A percentile compares a stretch with the other conserved stretches of the same genome.
Conservation (phyloP, 2,888 invertebrate genomes). For the Ryuthela nishihirai region DNA sequence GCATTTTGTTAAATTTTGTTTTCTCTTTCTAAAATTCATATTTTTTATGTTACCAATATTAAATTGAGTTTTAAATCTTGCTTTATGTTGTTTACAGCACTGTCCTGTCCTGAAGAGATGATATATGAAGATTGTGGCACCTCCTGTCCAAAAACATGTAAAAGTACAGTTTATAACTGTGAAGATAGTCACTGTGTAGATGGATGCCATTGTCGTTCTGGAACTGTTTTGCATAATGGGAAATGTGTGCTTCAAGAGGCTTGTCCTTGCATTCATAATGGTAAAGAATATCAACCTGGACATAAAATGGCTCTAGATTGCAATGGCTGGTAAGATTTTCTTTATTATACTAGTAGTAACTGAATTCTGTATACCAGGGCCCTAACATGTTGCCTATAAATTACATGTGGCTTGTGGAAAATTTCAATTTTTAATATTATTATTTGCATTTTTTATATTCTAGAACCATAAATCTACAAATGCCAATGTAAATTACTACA, state of each 20-base stretch:
- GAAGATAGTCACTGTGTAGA: slow-evolving; percentile 65
- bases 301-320: slow-evolving; percentile 70
- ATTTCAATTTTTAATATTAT: too few relatives aligned
- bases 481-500: too few relatives aligned
- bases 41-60: too few relatives aligned
- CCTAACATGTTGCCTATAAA: too few relatives aligned
- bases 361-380: too few relatives aligned
- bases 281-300: slow-evolving; percentile 68
- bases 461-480: too few relatives aligned
- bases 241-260: slow-evolving; percentile 65
- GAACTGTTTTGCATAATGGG: slow-evolving; percentile 68
- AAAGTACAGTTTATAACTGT: slow-evolving; percentile 38
- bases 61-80: not conserved
- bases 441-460: too few relatives aligned
- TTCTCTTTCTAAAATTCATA: not conserved
- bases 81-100: slow-evolving; percentile 59
- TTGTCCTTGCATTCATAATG: slow-evolving; percentile 76
- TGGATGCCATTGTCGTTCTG: slow-evolving; percentile 83
- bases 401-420: too few relatives aligned
- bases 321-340: slow-evolving; percentile 67
- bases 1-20: too few relatives aligned
- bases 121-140: slow-evolving; percentile 76
- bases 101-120: slow-evolving; percentile 69
- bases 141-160: slow-evolving; percentile 66
- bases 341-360: not conserved